Base-by-base conservation (phyloP, 35 echinoderm and acorn worm genomes). In the Patiria miniata region DNA sequence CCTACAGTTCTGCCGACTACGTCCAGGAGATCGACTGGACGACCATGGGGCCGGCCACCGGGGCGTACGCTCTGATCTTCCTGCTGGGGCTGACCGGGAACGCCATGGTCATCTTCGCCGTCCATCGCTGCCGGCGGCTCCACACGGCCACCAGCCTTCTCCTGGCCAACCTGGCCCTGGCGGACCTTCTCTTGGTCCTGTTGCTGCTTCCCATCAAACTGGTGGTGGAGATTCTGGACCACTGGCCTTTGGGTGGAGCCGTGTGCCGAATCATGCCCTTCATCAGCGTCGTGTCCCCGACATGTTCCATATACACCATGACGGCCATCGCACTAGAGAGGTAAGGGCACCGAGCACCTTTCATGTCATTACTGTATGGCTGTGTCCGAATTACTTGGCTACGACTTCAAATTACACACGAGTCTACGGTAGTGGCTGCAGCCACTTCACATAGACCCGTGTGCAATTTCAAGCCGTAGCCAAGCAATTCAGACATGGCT, bases 231-330 rank as follows among this genome's bases (percentile, higher is more conserved):
- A 86, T 81, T 40, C 58, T 88, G 26, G 39, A 38, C 32, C 34
- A 89, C 33, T 96, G 90, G 90, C 68, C 53, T 19, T 84, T 88
- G 23, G 94, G 94, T 39, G 94, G 79, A 12, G 69, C 40, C 14
- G 1, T 92, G 18, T 96, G 94, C 33, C 87, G 80, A 37, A 18
- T 92, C 9, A 38, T 84, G 32, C 56, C 94, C 37, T 97, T 93
- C 47, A 29, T 97, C 29, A 80, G 77, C 22, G 51, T 87, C 36
- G 33, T 97, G 22, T 92, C 91, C 8, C 90, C 90, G 4, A 61
- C 91, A 18, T 97, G 94, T 39, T 97, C 94, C 40, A 87, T 97
- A 8, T 93, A 93, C 61, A 93, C 91, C 17, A 89, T 97, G 91
- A 89, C 58, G 36, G 81, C 81, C 17, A 97, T 97, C 21, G 89